Conservation (phyloP, 2,797 vertebrate genomes). For the Xerus rutilus region DNA sequence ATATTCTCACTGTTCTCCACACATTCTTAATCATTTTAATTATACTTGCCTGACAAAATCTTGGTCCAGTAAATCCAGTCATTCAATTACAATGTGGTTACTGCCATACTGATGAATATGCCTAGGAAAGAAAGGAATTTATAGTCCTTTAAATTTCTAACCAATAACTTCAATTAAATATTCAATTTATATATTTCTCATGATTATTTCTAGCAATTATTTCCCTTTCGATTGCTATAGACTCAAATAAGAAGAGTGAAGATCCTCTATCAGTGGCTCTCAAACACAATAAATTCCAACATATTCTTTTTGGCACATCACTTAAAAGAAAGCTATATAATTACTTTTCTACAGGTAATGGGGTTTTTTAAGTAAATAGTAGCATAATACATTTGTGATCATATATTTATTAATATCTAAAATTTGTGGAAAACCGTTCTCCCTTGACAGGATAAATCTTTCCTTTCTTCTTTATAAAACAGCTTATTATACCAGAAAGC, state of each 20-base stretch:
- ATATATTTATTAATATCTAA: background rate
- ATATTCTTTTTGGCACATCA: background rate
- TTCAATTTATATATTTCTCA: background rate
- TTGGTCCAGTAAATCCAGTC: background rate
- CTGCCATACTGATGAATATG: background rate
- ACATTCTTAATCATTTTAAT: background rate
- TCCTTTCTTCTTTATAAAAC: background rate
- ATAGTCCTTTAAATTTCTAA: background rate
- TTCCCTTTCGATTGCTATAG: background rate
- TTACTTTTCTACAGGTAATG: background rate
- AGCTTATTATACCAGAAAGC: background rate
- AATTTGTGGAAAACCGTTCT: background rate
- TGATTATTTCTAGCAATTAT: background rate
- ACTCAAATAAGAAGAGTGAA: slow-evolving; percentile 39
- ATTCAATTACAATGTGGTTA: background rate
- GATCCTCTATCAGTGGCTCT: background rate
- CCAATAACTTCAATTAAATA: background rate
- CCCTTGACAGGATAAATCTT: background rate
- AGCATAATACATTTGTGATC: background rate
- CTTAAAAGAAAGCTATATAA: background rate
- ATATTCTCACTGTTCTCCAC: background rate
- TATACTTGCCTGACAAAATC: background rate
- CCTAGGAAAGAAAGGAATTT: background rate
- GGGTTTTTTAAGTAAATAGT: background rate
- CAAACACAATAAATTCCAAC: background rate